Evolutionary conservation across 2,888 invertebrate genomes (phyloP).

Genomic region (Leucoptera coffeella): DNA sequence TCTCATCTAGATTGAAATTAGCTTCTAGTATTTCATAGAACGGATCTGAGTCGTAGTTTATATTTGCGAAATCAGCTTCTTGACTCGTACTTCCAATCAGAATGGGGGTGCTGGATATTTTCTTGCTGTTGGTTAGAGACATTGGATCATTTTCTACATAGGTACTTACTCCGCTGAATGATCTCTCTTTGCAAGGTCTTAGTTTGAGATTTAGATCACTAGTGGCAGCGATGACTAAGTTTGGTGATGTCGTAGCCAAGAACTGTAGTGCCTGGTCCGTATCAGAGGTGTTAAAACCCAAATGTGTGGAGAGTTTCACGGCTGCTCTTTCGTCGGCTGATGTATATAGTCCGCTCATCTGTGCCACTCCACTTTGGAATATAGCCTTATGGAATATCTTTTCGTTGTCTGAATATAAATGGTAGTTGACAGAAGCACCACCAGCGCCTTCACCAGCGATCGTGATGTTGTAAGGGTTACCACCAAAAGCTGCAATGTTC

Average conservation of each 20-base stretch:
- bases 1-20: not conserved
- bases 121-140: slow-evolving; percentile 20
- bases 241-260: slow-evolving; percentile 15
- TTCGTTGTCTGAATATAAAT: slow-evolving; percentile 26
- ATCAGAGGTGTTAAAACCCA: slow-evolving; percentile 23
- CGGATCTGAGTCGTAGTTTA: not conserved
- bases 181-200: slow-evolving; percentile 30
- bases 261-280: slow-evolving; percentile 24
- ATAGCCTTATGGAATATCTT: slow-evolving; percentile 34
- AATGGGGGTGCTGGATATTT: slow-evolving; percentile 25
- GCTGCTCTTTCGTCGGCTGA: slow-evolving; percentile 22
- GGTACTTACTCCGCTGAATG: slow-evolving; percentile 29
- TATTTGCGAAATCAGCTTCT: slow-evolving; percentile 10
- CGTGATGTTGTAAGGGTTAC: slow-evolving; percentile 35
- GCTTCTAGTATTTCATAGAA: not conserved
- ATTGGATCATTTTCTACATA: slow-evolving; percentile 28
- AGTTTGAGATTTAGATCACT: slow-evolving; percentile 17
- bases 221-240: slow-evolving; percentile 23
- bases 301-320: slow-evolving; percentile 20
- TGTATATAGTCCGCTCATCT: slow-evolving; percentile 25
- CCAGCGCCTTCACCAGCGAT: slow-evolving; percentile 34
- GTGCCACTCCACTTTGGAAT: slow-evolving; percentile 32
- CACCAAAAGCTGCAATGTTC: slow-evolving; percentile 34
- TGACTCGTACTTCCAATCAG: slow-evolving; percentile 29
- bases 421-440: slow-evolving; percentile 24